Conservation (phyloP, 1,140 invertebrate genomes). For the Pogonognathellus flavescens region DNA sequence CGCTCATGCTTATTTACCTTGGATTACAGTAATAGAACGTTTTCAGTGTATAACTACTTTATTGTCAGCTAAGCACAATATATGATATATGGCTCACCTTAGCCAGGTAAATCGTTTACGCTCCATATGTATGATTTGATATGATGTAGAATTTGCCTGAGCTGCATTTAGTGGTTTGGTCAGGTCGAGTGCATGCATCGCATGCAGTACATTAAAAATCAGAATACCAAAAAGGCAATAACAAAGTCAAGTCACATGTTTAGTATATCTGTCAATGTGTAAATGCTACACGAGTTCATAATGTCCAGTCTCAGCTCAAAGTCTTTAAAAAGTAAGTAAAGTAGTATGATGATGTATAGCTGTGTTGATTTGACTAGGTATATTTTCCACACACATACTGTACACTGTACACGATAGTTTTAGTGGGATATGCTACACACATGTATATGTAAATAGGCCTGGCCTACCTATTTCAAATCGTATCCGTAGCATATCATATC, state of each 20-base stretch:
- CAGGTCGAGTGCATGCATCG: background rate
- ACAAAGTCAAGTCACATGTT: slow-evolving; percentile 11
- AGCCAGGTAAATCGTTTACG: too few relatives aligned
- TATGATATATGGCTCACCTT: too few relatives aligned
- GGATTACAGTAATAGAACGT: background rate
- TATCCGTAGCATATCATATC: background rate
- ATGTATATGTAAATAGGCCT: background rate
- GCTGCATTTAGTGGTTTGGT: too few relatives aligned
- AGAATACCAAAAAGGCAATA: background rate
- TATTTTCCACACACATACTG: background rate
- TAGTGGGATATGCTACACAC: background rate
- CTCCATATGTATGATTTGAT: too few relatives aligned
- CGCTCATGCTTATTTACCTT: slow-evolving; percentile 18
- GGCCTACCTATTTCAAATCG: background rate
- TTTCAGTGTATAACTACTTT: too few relatives aligned
- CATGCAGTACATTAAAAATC: background rate
- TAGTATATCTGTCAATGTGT: background rate
- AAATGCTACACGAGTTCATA: background rate
- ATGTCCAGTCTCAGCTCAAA: background rate
- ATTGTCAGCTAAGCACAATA: too few relatives aligned
- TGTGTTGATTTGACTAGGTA: background rate
- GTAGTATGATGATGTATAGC: background rate
- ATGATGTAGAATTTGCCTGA: too few relatives aligned
- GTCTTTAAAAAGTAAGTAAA: background rate
- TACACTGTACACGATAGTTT: background rate